Percentiles rank a stretch among this genome's conserved stretches.
Conservation (phyloP, 2,888 invertebrate species). For the Drosophila rellima region DNA sequence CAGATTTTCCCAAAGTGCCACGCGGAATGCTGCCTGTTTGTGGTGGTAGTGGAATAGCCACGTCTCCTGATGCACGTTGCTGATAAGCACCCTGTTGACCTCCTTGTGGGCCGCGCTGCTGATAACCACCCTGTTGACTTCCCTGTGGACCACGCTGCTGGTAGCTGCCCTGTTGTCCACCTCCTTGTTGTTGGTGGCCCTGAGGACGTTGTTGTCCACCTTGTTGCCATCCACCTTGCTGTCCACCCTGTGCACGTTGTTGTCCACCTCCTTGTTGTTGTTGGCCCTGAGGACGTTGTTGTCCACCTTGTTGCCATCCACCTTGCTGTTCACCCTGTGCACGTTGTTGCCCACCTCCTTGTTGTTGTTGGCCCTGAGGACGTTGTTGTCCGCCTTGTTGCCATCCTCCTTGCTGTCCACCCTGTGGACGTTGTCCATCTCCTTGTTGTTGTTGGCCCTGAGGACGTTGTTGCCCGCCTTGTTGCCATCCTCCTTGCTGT, state of each 20-base stretch:
- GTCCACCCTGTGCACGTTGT: not conserved
- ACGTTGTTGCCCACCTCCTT: not conserved
- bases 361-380: slow-evolving; percentile 4
- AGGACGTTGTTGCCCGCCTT: slow-evolving; percentile 10
- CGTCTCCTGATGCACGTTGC: slow-evolving; percentile 1
- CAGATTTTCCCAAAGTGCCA: slow-evolving; percentile 84
- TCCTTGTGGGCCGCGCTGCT: slow-evolving; percentile 1
- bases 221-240: slow-evolving; percentile 7
- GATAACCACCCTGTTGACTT: slow-evolving; percentile 12
- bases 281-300: slow-evolving; percentile 2
- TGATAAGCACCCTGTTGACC: slow-evolving; percentile 15
- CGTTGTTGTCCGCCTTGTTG: slow-evolving; percentile 8
- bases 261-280: slow-evolving; percentile 9
- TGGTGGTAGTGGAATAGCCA: slow-evolving; percentile 14
- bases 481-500: slow-evolving; percentile 6
- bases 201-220: slow-evolving; percentile 8
- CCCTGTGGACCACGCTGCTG: slow-evolving; percentile 6
- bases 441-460: slow-evolving; percentile 13
- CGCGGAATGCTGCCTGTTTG: slow-evolving; percentile 59
- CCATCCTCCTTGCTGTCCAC: slow-evolving; percentile 5
- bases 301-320: slow-evolving; percentile 5
- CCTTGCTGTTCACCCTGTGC: not conserved
- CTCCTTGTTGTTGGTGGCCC: slow-evolving; percentile 9
- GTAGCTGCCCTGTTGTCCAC: not conserved
- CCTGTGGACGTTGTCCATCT: slow-evolving; percentile 28